Base-by-base conservation (phyloP, 2,113 vertebrate species). In the Xenotilapia caudafasciata region DNA sequence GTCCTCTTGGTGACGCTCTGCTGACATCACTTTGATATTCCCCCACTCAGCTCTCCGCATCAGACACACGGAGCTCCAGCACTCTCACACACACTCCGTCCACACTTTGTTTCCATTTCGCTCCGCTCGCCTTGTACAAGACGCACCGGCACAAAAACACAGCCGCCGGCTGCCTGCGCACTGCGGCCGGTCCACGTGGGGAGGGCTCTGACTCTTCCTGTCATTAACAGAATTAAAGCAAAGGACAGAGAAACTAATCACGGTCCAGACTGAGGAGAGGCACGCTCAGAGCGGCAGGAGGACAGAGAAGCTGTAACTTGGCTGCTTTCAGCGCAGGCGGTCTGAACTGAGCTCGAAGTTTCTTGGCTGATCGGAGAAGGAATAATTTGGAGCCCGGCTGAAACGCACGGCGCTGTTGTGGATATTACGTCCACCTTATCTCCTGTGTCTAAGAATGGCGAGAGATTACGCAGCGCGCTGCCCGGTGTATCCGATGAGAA, bases 1-100 rank as follows among this genome's bases (percentile, higher is more conserved):
- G 88, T 83, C 93, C 95, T 92, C 90, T 94, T 92, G 95, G 94
- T 95, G 95, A 94, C 96, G 95, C 93, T 95, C 86, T 91, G 91
- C 89, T 95, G 94, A 95, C 96, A 93, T 96, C 95, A 95, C 92
- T 73, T 33, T 42, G 81, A 88, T 85, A 79, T 83, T 55, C 85
- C 83, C 70, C 88, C 88, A 3, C 84, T 80, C 91, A 35, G 83
- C 88, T 82, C 86, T 56, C 56, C 51, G 83, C 82, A 53, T 7
- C 88, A 79, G 11, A 79, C 84, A 26, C 88, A 38, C 89, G 60
- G 75, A 86, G 90, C 90, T 75, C 82, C 60, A 0, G 82, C 55
- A 9, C 80, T 19, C 82, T 19, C 68, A 2, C 86, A 28, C 89
- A 60, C 91, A 55, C 73, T 68, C 80, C 81, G 68, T 73, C 75